Conservation (phyloP, 2,888 invertebrate genomes). For the Drosophila quasianomalipes region DNA sequence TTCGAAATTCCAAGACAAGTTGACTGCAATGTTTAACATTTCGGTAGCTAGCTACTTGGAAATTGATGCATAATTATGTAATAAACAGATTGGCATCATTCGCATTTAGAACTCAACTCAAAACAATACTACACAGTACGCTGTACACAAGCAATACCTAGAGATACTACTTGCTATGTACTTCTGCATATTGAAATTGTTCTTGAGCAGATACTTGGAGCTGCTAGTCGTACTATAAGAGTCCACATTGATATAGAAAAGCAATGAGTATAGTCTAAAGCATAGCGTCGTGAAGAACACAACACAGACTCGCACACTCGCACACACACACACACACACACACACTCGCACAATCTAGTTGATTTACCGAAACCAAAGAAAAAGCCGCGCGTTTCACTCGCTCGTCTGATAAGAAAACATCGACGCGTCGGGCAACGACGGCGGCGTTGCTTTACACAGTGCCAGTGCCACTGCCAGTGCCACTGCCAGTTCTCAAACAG, state of each 20-base stretch:
- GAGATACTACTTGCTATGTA: constrained; percentile 9
- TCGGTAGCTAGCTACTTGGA: constrained; percentile 28
- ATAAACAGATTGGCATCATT: constrained; percentile 30
- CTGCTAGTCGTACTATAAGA: constrained; percentile 20
- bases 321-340: background rate
- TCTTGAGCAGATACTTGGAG: constrained; percentile 31
- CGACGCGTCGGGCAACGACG: constrained; percentile 21
- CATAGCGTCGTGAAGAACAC: constrained; percentile 23
- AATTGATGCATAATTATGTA: constrained; percentile 36
- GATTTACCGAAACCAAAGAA: constrained; percentile 50
- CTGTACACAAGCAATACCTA: background rate
- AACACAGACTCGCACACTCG: constrained; percentile 12
- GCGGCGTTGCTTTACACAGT: constrained; percentile 26
- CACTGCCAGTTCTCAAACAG: constrained; percentile 43
- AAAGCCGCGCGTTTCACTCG: constrained; percentile 53
- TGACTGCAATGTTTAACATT: constrained; percentile 24
- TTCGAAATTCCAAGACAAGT: constrained; percentile 9
- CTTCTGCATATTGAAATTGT: constrained; percentile 20
- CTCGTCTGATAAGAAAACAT: constrained; percentile 52
- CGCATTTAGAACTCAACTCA: constrained; percentile 9
- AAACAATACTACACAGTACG: constrained; percentile 14
- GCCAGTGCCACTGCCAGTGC: constrained; percentile 37
- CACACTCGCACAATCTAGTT: constrained; percentile 28
- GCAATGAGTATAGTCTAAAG: constrained; percentile 18
- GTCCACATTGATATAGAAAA: constrained; percentile 33